These are phyloP conservation scores for Adrianichthys oophorus DNA, from an alignment of 2,797 vertebrate genomes.

Conservation along the genomic window DNA sequence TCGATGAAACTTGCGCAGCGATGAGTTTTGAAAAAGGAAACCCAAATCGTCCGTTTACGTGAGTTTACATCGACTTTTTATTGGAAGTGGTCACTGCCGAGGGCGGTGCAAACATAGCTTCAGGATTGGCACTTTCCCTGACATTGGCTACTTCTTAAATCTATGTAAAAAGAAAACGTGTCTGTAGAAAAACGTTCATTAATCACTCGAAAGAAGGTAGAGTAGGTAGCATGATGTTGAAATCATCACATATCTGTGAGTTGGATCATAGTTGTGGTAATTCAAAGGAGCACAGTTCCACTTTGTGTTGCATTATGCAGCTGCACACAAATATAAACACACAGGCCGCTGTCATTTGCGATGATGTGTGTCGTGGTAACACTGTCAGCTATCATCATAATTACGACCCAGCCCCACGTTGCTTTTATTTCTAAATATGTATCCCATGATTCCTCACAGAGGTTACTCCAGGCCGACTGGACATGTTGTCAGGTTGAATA, in stretches of 20 bases:
- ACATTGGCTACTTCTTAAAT: conserved; percentile 49
- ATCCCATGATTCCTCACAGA: conserved; percentile 68
- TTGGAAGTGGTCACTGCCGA: too few relatives aligned
- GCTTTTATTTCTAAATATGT: conserved; percentile 70
- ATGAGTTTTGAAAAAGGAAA: too few relatives aligned
- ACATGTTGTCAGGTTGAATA: conserved; percentile 78
- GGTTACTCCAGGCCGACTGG: conserved; percentile 69
- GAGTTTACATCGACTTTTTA: too few relatives aligned
- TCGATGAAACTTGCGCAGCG: too few relatives aligned
- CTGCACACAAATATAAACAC: conserved; percentile 59
- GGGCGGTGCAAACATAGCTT: too few relatives aligned
- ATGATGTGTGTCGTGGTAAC: conserved; percentile 68
- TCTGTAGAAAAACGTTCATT: conserved; percentile 58
- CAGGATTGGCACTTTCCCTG: conserved; percentile 40
- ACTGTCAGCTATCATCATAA: conserved; percentile 77
- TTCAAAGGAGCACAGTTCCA: conserved; percentile 62
- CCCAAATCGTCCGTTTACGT: too few relatives aligned
- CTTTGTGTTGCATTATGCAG: conserved; percentile 47
- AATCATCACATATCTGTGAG: conserved; percentile 55
- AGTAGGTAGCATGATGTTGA: conserved; percentile 39
- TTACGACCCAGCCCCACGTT: conserved; percentile 55
- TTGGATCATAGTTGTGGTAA: conserved; percentile 47
- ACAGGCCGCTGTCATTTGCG: conserved; percentile 65
- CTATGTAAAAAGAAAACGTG: conserved; percentile 70
- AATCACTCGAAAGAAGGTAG: conserved; percentile 52